Conservation (phyloP, 2,797 vertebrate genomes). For the Meda fulgida region DNA sequence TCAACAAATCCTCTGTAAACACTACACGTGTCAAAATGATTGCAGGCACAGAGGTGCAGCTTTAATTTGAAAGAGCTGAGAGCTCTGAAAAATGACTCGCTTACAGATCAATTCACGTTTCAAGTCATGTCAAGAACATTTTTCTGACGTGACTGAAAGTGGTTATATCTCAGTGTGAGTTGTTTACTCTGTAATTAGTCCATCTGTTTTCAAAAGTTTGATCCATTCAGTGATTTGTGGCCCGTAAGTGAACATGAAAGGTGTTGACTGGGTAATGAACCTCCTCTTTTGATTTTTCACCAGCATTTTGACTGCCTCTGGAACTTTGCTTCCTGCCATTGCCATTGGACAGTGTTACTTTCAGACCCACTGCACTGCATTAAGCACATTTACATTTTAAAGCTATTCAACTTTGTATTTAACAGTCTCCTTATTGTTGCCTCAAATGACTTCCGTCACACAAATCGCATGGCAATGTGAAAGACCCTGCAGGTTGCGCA, state of each 20-base stretch:
- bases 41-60: background rate
- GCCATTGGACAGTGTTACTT: background rate
- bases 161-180: background rate
- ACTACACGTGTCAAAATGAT: background rate
- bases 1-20: background rate
- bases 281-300: background rate
- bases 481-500: background rate
- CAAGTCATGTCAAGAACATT: background rate
- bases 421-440: background rate
- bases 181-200: constrained; percentile 12
- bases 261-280: background rate
- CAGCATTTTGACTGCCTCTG: background rate
- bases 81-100: background rate
- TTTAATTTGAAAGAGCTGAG: constrained; percentile 3
- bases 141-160: background rate
- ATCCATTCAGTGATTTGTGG: background rate
- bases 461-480: background rate
- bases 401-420: background rate
- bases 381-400: background rate
- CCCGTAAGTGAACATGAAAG: background rate
- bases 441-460: background rate
- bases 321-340: background rate
- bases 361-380: background rate
- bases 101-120: background rate
- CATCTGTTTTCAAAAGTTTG: background rate